phyloP scores from a whole-genome alignment of 2,888 invertebrate genomes.

The Colletes collaris region DNA sequence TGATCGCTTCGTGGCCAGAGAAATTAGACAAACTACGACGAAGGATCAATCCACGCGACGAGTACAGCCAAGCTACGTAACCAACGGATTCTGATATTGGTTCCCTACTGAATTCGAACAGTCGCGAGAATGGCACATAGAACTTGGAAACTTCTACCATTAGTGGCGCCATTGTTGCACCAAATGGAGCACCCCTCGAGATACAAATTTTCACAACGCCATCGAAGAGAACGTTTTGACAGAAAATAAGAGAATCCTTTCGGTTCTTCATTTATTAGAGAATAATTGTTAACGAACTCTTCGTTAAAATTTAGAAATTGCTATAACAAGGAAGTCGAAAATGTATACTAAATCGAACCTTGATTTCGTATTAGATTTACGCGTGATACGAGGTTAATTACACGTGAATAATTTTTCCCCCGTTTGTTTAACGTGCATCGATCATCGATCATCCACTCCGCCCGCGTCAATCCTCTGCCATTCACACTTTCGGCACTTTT shows the following conservation, averaged over 20 bases:
- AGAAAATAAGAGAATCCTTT: conserved; percentile 17
- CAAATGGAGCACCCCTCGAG: conserved; percentile 10
- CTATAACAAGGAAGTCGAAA: no score
- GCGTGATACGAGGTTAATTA: neutral
- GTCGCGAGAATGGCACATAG: neutral
- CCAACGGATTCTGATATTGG: conserved; percentile 22
- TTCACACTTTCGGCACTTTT: neutral
- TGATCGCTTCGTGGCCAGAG: conserved; percentile 3
- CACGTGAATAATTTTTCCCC: conserved; percentile 4
- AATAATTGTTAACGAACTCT: neutral
- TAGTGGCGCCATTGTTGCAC: conserved; percentile 17
- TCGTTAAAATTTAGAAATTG: no score
- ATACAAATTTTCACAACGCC: conserved; percentile 23
- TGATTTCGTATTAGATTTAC: no score
- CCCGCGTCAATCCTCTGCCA: conserved; percentile 20
- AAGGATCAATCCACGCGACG: conserved; percentile 21
- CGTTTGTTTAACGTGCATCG: conserved; percentile 20
- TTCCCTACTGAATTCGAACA: neutral
- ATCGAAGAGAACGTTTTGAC: conserved; percentile 1
- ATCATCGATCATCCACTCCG: conserved; percentile 33
- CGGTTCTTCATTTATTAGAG: conserved; percentile 4
- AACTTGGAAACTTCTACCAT: conserved; percentile 5
- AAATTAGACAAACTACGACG: neutral
- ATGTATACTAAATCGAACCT: no score
- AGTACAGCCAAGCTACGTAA: neutral